Percentiles rank a stretch among this genome's conserved stretches.
Evolutionary conservation across 2,113 vertebrate genomes (phyloP).

Genomic region (Caranx ignobilis): DNA sequence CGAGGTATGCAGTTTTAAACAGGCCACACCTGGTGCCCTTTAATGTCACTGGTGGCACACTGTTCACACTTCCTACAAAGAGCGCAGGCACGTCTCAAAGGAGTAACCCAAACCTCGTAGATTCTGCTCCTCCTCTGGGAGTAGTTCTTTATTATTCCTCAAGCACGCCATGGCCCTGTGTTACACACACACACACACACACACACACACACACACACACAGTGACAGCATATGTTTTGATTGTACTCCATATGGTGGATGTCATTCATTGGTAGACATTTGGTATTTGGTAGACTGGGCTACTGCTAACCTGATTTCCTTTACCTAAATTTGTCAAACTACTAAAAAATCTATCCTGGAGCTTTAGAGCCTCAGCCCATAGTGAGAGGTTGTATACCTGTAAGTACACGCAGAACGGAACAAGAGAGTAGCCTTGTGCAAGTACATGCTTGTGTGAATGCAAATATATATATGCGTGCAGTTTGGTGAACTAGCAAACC

Average conservation of each 20-base stretch:
- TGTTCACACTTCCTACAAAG: slow-evolving; percentile 63
- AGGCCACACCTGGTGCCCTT: slow-evolving; percentile 59
- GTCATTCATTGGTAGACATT: neutral
- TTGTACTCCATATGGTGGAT: slow-evolving; percentile 8
- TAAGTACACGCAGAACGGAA: slow-evolving; percentile 42
- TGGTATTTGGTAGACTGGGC: neutral
- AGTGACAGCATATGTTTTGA: slow-evolving; percentile 5
- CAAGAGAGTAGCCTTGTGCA: slow-evolving; percentile 15
- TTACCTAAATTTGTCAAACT: neutral
- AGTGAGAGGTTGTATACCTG: slow-evolving; percentile 37
- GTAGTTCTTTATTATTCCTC: slow-evolving; percentile 39
- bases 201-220: neutral
- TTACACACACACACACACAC: slow-evolving; percentile 11
- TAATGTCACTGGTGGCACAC: slow-evolving; percentile 41
- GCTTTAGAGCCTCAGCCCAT: neutral
- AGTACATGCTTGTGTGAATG: slow-evolving; percentile 42
- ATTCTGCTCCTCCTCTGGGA: slow-evolving; percentile 58
- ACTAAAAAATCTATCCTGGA: neutral
- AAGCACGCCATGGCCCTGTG: slow-evolving; percentile 15
- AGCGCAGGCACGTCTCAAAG: slow-evolving; percentile 54
- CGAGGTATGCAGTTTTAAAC: slow-evolving; percentile 31
- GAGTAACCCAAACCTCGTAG: slow-evolving; percentile 62
- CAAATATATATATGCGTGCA: neutral
- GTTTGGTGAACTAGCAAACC: neutral
- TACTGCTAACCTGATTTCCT: neutral